Base-by-base conservation (phyloP, 2,888 invertebrate genomes). In the Heteromyza rotundicornis region DNA sequence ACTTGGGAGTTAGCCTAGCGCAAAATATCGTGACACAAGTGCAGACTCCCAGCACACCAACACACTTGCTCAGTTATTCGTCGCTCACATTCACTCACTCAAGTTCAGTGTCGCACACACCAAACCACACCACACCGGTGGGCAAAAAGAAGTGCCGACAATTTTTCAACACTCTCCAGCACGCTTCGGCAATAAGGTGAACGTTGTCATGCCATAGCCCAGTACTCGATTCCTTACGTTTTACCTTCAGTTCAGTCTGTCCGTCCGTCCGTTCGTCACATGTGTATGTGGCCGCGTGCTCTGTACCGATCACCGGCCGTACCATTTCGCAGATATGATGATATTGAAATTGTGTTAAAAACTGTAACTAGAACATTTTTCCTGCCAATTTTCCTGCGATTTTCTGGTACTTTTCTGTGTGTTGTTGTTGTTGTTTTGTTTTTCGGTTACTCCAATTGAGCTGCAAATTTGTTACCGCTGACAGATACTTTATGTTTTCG, bases 101-200 rank as follows among this genome's bases (percentile, higher is more conserved):
- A 54, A 58, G 27, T 27, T 52, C 57, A 54, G 20, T 27, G 53
- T 59, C 47, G 55, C 22, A n/a, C 24, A 51, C 51, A n/a, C n/a
- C n/a, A n/a, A n/a, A n/a, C n/a, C n/a, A n/a, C n/a, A 51, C 5
- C 5, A 27, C 10, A 27, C 5, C 10, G 10, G 10, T 27, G 10
- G 22, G 17, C 22, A 27, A 19, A 51, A 47, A 32, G 23, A 36
- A 24, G 74, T 72, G 75, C 66, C 68, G 72, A 68, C 75, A 75
- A 74, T 75, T 75, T 75, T 75, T 75, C 75, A 71, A 75, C 75
- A 75, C 75, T 72, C 64, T 59, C 65, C 68, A 61, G 64, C 70
- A 74, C 73, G 70, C 70, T 70, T 66, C 63, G 56, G 55, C 60
- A 47, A 47, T 20, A 47, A 47, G 47, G 20, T 20, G 47, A 17